A percentile compares a stretch with the other conserved stretches of the same genome.
Conservation (phyloP, 2,888 invertebrate species). For the Hofmannophila pseudospretella region DNA sequence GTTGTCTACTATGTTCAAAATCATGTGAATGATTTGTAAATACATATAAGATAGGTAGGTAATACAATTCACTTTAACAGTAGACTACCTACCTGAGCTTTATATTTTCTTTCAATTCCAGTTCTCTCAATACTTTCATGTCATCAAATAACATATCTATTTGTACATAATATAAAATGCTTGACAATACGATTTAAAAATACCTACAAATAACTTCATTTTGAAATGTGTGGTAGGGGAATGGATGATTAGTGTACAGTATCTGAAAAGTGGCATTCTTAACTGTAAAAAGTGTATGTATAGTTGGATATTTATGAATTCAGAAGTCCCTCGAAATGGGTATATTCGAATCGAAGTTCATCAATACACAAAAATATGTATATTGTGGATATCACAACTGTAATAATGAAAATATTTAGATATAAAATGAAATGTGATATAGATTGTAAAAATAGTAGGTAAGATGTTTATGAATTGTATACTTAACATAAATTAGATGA, state of each 20-base stretch:
- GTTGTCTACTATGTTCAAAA: no score
- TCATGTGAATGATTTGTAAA: constrained; percentile 1
- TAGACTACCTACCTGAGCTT: constrained; percentile 14
- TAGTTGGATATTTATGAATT: no score
- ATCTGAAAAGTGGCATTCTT: constrained; percentile 1
- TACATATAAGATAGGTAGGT: constrained; percentile 7
- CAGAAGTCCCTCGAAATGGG: constrained; percentile 5
- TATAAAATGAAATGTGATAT: constrained; percentile 76
- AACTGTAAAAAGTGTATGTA: constrained; percentile 5
- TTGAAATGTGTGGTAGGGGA: constrained; percentile 31
- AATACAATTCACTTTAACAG: neutral
- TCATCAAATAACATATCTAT: constrained; percentile 72
- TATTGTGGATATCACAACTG: constrained; percentile 13
- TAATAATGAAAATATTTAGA: constrained; percentile 38
- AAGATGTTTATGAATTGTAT: constrained; percentile 58
- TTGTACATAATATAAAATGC: constrained; percentile 67
- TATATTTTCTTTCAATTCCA: constrained; percentile 5
- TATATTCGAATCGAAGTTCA: constrained; percentile 5
- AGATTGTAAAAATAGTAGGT: constrained; percentile 69
- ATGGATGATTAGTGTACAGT: constrained; percentile 19
- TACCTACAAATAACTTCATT: constrained; percentile 36
- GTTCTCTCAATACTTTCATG: constrained; percentile 9
- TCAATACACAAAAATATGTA: neutral
- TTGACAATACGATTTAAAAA: constrained; percentile 73
- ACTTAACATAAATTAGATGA: constrained; percentile 31